Evolutionary conservation across 2,113 vertebrate genomes (phyloP).

Genomic region (Phaethon lepturus): DNA sequence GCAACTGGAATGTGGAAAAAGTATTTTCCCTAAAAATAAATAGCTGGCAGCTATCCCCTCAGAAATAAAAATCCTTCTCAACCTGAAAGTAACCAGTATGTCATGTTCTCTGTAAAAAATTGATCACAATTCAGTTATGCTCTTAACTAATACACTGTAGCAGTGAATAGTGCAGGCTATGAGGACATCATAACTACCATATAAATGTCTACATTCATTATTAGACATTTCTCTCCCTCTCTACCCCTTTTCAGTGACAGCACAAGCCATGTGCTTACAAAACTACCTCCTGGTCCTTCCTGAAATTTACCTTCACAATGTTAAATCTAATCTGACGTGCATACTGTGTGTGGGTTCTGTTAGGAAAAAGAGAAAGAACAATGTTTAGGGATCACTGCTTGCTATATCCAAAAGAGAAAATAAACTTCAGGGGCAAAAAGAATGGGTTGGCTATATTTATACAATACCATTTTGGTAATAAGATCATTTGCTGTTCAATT

Average conservation of each 20-base stretch:
- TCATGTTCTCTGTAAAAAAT: background rate
- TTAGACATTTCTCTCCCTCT: background rate
- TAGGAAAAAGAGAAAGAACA: background rate
- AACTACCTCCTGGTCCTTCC: slow-evolving; percentile 28
- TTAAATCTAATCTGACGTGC: slow-evolving; percentile 35
- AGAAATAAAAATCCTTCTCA: background rate
- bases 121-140: background rate
- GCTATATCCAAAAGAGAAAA: background rate
- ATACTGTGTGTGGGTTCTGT: background rate
- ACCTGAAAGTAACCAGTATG: background rate
- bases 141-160: background rate
- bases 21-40: background rate
- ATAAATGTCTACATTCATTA: background rate
- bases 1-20: background rate
- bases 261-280: background rate
- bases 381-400: background rate
- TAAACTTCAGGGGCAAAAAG: background rate
- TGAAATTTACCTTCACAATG: slow-evolving; percentile 23
- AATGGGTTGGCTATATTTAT: background rate
- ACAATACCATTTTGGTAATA: background rate
- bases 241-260: background rate
- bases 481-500: background rate
- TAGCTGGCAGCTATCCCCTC: background rate
- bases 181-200: background rate
- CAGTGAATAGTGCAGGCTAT: background rate